Conservation (phyloP, 2,797 vertebrate genomes). For the Malurus splendens region DNA sequence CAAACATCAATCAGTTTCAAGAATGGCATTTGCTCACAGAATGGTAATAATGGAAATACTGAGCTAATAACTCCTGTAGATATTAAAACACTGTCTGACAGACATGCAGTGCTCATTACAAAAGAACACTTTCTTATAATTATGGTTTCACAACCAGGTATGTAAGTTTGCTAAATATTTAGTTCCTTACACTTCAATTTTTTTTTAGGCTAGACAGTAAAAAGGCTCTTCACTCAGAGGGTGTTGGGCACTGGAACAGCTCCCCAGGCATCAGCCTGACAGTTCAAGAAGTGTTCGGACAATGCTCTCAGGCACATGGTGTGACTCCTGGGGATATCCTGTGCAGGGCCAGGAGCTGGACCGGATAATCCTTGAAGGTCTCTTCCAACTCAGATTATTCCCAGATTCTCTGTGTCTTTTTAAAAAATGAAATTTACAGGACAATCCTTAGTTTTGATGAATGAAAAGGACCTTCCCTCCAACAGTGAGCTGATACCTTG, state of each 20-base stretch:
- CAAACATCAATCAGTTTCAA: conserved; percentile 69
- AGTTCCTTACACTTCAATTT: neutral
- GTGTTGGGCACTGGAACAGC: neutral
- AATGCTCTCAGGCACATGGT: neutral
- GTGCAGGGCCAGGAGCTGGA: neutral
- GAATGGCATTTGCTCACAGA: conserved; percentile 59
- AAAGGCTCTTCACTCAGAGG: neutral
- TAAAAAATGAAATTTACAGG: neutral
- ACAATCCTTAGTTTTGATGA: neutral
- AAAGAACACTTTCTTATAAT: conserved; percentile 53
- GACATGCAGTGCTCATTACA: conserved; percentile 3
- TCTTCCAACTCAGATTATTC: neutral
- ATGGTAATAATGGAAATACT: conserved; percentile 62
- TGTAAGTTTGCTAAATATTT: conserved; percentile 63
- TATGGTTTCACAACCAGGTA: conserved; percentile 54
- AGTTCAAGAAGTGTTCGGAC: neutral
- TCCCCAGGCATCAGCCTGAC: neutral
- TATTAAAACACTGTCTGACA: conserved; percentile 51
- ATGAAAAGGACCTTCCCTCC: neutral
- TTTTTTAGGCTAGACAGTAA: neutral
- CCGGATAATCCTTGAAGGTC: accelerated
- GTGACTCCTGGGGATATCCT: neutral
- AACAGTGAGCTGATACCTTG: neutral
- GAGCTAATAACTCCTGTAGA: conserved; percentile 49
- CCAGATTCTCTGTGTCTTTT: neutral